Evolutionary conservation across 2,797 vertebrate species (phyloP), one percentile per base, ranked within the genome.

Genomic region (Cryptoblepharus egeriae): DNA sequence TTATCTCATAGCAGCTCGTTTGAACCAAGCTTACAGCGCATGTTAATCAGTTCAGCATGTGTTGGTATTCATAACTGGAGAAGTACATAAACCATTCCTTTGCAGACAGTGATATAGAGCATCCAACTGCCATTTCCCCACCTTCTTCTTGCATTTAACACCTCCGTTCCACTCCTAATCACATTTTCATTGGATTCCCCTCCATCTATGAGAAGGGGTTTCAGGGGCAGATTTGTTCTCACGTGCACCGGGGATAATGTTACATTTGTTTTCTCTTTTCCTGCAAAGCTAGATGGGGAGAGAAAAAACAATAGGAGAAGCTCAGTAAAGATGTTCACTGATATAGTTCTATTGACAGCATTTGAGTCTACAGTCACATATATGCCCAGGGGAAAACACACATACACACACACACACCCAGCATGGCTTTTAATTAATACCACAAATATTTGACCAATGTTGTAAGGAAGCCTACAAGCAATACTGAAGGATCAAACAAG

Each of bases 41-140:
- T 26, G 39, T 80, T 84, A 0, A 0, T 0, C 65, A 68, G 55
- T 85, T 90, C 37, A 79, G 37, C 69, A 32, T 3, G 67, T 80
- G 2, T 60, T 81, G 20, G 3, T 67, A 90, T 65, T 57, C 15
- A 37, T 67, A 15, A 83, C 64, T 87, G n/a, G 57, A 88, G 80
- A 39, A 13, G 6, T 77, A 13, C 11, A 81, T 67, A 49, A 77
- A 13, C 82, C 88, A 6, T 5, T 45, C 35, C 26, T 61, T 45
- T 57, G 2, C 15, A 1, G 75, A 2, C 0, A n/a, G 37, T 2
- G 64, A 11, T 3, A 35, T 11, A 13, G 87, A 85, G 49, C 58
- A 12, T 18, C 16, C 67, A 1, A 5, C 4, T 77, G 1, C 3
- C 28, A 15, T 68, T 49, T 39, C 35, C 42, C 1, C 42, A n/a